A percentile compares a stretch with the other conserved stretches of the same genome.
These are phyloP conservation scores for Coracopsis vasa DNA, from an alignment of 2,113 vertebrate genomes.

Conservation along the genomic window DNA sequence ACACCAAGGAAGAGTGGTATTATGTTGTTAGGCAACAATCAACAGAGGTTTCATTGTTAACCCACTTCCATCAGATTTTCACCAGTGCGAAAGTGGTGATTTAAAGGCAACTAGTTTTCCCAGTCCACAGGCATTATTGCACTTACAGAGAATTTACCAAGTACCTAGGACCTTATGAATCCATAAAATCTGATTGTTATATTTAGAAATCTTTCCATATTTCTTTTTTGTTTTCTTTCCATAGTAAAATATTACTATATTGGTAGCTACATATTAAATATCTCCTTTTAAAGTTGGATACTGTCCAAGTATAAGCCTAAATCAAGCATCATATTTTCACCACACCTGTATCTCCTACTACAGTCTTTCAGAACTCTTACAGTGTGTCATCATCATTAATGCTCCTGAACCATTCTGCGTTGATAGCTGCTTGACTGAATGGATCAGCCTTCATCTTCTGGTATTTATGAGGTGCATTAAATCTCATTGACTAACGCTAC, in stretches of 20 bases:
- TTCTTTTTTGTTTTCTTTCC: background rate
- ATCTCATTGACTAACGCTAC: background rate
- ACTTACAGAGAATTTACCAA: background rate
- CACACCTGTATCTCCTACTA: background rate
- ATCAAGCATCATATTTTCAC: background rate
- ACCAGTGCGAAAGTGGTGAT: background rate
- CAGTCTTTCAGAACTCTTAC: background rate
- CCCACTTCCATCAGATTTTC: background rate
- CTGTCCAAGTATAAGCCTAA: background rate
- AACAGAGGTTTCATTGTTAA: background rate
- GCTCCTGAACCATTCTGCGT: background rate
- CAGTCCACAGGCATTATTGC: background rate
- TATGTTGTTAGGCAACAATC: background rate
- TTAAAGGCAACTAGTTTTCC: background rate
- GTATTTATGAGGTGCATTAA: background rate
- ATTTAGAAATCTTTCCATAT: background rate
- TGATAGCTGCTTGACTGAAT: background rate
- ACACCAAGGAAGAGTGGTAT: background rate
- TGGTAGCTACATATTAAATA: background rate
- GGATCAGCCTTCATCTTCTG: background rate
- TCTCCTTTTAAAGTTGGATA: background rate
- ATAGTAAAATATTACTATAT: background rate
- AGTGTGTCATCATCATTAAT: background rate
- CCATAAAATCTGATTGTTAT: background rate
- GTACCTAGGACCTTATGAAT: background rate